A percentile compares a stretch with the other conserved stretches of the same genome.
phyloP scores from a whole-genome alignment of 2,888 invertebrate species.

The Cryptocephalus primarius region DNA sequence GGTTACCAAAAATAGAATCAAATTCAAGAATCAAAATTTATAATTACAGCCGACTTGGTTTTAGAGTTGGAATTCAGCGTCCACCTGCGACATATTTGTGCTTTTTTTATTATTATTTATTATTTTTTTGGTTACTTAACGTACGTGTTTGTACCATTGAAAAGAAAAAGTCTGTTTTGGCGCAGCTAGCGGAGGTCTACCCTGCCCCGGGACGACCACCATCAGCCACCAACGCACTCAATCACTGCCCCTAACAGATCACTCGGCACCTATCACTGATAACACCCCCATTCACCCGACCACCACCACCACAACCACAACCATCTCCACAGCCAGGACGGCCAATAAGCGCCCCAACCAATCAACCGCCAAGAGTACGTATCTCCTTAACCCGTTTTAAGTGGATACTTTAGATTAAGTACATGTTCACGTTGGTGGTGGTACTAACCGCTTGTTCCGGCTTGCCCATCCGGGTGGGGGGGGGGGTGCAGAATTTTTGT shows the following conservation, averaged over 20 bases:
- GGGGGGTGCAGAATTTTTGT: neutral
- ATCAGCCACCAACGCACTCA: constrained; percentile 54
- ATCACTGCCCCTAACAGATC: constrained; percentile 50
- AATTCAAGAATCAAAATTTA: no score
- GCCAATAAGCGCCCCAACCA: constrained; percentile 2
- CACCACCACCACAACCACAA: constrained; percentile 15
- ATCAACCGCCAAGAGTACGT: constrained; percentile 6
- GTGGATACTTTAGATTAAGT: neutral
- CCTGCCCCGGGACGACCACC: constrained; percentile 18
- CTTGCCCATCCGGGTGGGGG: neutral
- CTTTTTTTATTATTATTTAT: neutral
- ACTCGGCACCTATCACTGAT: constrained; percentile 18
- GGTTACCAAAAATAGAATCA: no score
- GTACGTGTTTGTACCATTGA: no score
- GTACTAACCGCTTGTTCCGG: no score
- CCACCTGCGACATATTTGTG: neutral
- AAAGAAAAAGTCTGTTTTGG: constrained; percentile 12
- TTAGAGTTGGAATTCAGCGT: no score
- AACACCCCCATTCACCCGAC: neutral
- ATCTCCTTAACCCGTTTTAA: neutral
- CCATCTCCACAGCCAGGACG: constrained; percentile 13
- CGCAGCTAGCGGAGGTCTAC: constrained; percentile 28
- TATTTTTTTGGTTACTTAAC: neutral
- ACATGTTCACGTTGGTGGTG: no score
- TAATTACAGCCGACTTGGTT: no score